Percentiles rank a stretch among this genome's conserved stretches.
These are phyloP conservation scores for Caenorhabditis uteleia DNA, from an alignment of 2,888 invertebrate species.

Conservation along the genomic window DNA sequence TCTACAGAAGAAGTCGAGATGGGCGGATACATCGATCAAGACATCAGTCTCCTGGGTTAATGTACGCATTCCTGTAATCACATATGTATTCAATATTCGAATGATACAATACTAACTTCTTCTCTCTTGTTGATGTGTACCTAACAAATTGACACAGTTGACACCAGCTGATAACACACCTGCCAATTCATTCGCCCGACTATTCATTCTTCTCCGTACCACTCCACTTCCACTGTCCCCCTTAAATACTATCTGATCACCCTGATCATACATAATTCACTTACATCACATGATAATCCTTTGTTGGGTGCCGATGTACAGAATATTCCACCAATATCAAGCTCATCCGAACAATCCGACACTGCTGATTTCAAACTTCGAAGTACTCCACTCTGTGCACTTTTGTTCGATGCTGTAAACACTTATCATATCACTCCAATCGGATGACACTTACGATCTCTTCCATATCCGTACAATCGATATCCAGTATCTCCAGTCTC, in stretches of 20 bases:
- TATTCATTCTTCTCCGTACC: slow-evolving; percentile 6
- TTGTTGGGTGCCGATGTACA: slow-evolving; percentile 12
- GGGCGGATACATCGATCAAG: slow-evolving; percentile 11
- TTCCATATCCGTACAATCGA: slow-evolving; percentile 25
- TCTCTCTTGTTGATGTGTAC: neutral
- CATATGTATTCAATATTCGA: neutral
- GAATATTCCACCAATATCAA: slow-evolving; percentile 13
- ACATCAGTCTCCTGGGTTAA: slow-evolving; percentile 17
- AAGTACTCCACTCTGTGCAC: slow-evolving; percentile 5
- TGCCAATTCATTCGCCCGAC: slow-evolving; percentile 19
- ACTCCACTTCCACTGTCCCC: slow-evolving; percentile 36
- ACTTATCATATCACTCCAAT: neutral
- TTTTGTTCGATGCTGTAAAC: neutral
- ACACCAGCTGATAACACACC: slow-evolving; percentile 29
- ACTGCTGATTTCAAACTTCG: neutral
- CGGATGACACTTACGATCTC: slow-evolving; percentile 19
- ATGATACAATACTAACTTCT: neutral
- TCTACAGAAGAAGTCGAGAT: slow-evolving; percentile 21
- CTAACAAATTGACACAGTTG: slow-evolving; percentile 2
- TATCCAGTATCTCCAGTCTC: slow-evolving; percentile 3
- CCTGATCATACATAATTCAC: neutral
- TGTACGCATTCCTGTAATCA: neutral
- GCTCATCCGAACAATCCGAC: slow-evolving; percentile 14
- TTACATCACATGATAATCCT: slow-evolving; percentile 28
- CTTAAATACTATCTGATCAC: slow-evolving; percentile 9